Evolutionary conservation across 2,888 invertebrate genomes (phyloP).

Genomic region (Uropetala carovei): DNA sequence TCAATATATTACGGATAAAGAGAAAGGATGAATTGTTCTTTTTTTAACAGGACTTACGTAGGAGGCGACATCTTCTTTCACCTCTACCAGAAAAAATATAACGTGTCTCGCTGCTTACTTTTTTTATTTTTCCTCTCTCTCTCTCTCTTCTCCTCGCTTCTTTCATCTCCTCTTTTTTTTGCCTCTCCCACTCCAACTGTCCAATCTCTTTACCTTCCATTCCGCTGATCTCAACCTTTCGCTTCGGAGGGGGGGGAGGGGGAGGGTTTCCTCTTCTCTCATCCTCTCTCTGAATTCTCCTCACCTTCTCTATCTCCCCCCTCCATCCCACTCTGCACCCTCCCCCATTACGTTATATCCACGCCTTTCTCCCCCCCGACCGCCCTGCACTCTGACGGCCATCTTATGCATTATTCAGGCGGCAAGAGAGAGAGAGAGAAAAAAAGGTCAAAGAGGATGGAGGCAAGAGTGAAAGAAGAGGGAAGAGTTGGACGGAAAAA

Average conservation of each 20-base stretch:
- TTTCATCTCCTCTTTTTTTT: background rate
- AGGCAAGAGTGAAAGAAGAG: background rate
- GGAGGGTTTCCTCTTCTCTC: too few relatives aligned
- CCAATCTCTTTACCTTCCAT: conserved; percentile 15
- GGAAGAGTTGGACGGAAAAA: conserved; percentile 15
- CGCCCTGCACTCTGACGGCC: background rate
- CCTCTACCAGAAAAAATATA: background rate
- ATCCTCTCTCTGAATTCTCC: too few relatives aligned
- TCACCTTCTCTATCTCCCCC: too few relatives aligned
- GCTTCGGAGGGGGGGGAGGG: background rate
- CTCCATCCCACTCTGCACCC: too few relatives aligned
- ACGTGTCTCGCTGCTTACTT: background rate
- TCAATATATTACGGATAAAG: too few relatives aligned
- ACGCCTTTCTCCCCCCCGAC: background rate
- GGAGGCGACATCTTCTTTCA: background rate
- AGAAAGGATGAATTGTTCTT: too few relatives aligned
- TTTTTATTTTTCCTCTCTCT: background rate
- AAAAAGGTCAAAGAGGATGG: conserved; percentile 18
- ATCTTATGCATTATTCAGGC: conserved; percentile 13
- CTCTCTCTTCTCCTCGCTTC: background rate
- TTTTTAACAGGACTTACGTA: too few relatives aligned
- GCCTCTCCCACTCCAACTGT: background rate
- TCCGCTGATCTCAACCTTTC: background rate
- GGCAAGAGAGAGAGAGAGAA: conserved; percentile 1
- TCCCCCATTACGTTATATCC: too few relatives aligned